phyloP scores from a whole-genome alignment of 2,113 vertebrate species.

The Myodes glareolus region DNA sequence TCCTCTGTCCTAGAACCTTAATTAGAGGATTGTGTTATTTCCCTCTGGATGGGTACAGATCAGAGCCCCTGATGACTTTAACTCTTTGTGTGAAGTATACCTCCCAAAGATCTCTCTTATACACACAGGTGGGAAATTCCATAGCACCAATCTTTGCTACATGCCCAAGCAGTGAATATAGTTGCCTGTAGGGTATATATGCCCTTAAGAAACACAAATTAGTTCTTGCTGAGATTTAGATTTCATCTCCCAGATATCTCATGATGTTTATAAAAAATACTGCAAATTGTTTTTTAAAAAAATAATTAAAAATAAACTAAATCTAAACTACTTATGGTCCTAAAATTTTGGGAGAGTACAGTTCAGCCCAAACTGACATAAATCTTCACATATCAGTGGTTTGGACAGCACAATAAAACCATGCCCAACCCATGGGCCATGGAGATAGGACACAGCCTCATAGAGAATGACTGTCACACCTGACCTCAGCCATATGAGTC shows the following conservation, averaged over 20 bases:
- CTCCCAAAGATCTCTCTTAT: background rate
- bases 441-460: background rate
- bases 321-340: background rate
- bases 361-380: background rate
- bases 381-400: background rate
- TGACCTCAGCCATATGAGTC: background rate
- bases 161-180: background rate
- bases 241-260: background rate
- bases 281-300: background rate
- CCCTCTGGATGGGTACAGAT: background rate
- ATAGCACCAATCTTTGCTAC: background rate
- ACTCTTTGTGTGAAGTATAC: background rate
- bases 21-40: background rate
- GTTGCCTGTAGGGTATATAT: background rate
- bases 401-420: background rate
- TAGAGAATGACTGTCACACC: background rate
- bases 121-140: background rate
- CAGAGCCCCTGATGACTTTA: background rate
- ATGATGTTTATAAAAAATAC: background rate
- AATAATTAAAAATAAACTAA: background rate
- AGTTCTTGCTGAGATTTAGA: background rate
- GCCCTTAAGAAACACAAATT: background rate
- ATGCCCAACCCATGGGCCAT: rapidly evolving
- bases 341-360: background rate
- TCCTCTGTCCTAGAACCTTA: background rate